A percentile compares a stretch with the other conserved stretches of the same genome.
Conservation (phyloP, 2,888 invertebrate species). For the Tolmerus cingulatus region DNA sequence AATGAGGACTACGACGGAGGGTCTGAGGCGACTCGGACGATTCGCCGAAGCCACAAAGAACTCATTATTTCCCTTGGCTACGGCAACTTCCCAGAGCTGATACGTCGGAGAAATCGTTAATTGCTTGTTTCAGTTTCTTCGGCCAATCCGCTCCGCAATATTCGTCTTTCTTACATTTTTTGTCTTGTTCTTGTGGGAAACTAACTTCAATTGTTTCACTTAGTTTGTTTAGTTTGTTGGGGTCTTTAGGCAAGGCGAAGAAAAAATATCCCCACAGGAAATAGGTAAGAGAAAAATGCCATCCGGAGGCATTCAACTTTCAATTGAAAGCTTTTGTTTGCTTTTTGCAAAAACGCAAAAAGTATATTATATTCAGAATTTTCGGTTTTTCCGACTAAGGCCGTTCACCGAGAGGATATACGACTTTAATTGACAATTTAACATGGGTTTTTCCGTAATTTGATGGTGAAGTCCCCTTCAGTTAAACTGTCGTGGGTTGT, state of each 20-base stretch:
- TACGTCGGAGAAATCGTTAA: constrained; percentile 36
- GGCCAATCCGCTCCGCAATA: background rate
- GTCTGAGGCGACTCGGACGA: too few relatives aligned
- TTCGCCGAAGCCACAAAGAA: constrained; percentile 1
- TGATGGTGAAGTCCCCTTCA: background rate
- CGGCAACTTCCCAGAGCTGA: constrained; percentile 5
- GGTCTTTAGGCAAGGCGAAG: background rate
- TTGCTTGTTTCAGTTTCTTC: constrained; percentile 18
- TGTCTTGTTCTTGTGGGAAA: constrained; percentile 40
- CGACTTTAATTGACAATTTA: background rate
- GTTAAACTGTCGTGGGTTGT: background rate
- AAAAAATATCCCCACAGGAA: background rate
- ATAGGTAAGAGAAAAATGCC: background rate
- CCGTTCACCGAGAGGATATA: background rate
- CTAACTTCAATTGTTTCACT: constrained; percentile 43
- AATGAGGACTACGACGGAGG: background rate
- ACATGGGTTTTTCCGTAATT: background rate
- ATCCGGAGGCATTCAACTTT: constrained; percentile 6
- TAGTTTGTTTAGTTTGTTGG: constrained; percentile 30
- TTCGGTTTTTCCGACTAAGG: background rate
- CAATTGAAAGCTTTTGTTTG: constrained; percentile 8
- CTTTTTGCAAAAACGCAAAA: background rate
- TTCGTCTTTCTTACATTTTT: constrained; percentile 1
- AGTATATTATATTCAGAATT: background rate
- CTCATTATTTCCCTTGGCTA: constrained; percentile 23